Evolutionary conservation across 2,888 invertebrate genomes (phyloP), one percentile per base, ranked within the genome.

Genomic region (Metellina segmentata): DNA sequence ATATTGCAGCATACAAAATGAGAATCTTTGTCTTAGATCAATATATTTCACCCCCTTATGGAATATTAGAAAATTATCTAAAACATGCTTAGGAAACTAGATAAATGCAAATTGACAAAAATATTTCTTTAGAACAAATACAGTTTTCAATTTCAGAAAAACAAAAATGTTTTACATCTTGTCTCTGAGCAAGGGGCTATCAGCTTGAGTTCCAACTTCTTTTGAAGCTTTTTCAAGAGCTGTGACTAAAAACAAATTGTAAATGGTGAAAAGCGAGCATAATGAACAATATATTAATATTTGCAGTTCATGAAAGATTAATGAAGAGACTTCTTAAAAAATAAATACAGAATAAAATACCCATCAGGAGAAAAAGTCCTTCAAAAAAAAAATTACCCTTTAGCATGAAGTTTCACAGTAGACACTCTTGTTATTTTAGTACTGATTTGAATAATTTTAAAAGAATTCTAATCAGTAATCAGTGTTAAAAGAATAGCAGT

Each of bases 121-220:
- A n/a, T n/a, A 51, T n/a, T 7, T 49, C 51, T n/a, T 77, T 1
- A 16, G 16, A 77, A 51, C 2, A 48, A 20, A 11, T 34, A 74
- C 5, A 5, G 34, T 34, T 34, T 34, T 19, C 9, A 72, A 72
- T 20, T 75, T 34, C 7, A 75, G 34, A 52, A 52, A 52, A 7
- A 51, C 93, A 52, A 78, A 61, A 86, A 89, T 74, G n/a, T 94
- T 96, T 95, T 95, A 96, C 96, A 97, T 96, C 95, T 96, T 96
- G 93, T 97, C 96, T 93, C 97, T 95, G 77, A 97, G 95, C 88
- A 96, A 96, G 93, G 97, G 96, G 94, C 96, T 97, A 94, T 98
- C 98, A 94, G 96, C 96, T 19, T 96, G 95, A 0, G 97, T 97
- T 53, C 97, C 98, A 93, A 98, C 96, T 93, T 96, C 96, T 94